These are phyloP conservation scores for Ectobius pallidus DNA, from an alignment of 2,888 invertebrate species.

Conservation along the genomic window DNA sequence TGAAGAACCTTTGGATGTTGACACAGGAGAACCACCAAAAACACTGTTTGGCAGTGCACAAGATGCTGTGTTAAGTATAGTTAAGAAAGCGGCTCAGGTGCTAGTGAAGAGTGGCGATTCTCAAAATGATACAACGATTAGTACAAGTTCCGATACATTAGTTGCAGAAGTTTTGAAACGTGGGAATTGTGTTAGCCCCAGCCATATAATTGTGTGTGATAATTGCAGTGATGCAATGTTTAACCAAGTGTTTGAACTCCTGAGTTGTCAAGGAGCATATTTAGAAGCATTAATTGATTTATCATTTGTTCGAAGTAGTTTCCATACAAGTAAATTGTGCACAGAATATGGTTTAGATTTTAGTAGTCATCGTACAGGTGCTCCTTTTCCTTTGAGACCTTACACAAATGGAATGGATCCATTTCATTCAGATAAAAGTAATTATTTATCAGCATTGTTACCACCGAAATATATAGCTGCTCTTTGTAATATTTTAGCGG, in stretches of 20 bases:
- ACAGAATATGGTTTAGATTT: constrained; percentile 67
- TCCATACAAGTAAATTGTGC: constrained; percentile 67
- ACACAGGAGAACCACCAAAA: constrained; percentile 62
- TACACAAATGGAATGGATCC: constrained; percentile 26
- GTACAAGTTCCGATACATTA: neutral
- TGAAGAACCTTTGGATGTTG: constrained; percentile 52
- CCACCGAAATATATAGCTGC: constrained; percentile 71
- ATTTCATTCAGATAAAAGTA: constrained; percentile 33
- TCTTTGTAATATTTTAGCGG: constrained; percentile 76
- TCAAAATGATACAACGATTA: constrained; percentile 23
- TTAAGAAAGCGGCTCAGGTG: constrained; percentile 89
- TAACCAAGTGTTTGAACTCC: constrained; percentile 71
- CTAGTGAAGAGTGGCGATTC: constrained; percentile 73
- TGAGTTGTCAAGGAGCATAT: constrained; percentile 57
- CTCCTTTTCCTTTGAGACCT: constrained; percentile 36
- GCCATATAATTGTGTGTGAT: constrained; percentile 74
- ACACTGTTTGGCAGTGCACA: constrained; percentile 82
- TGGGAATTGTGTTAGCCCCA: constrained; percentile 69
- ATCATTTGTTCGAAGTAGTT: constrained; percentile 64
- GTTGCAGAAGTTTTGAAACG: neutral
- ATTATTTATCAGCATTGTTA: constrained; percentile 45
- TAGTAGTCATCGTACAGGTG: constrained; percentile 45
- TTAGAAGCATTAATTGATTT: constrained; percentile 55
- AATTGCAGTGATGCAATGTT: constrained; percentile 75
- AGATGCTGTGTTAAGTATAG: constrained; percentile 90